phyloP scores from a whole-genome alignment of 2,113 vertebrate genomes.

The Misgurnus anguillicaudatus region DNA sequence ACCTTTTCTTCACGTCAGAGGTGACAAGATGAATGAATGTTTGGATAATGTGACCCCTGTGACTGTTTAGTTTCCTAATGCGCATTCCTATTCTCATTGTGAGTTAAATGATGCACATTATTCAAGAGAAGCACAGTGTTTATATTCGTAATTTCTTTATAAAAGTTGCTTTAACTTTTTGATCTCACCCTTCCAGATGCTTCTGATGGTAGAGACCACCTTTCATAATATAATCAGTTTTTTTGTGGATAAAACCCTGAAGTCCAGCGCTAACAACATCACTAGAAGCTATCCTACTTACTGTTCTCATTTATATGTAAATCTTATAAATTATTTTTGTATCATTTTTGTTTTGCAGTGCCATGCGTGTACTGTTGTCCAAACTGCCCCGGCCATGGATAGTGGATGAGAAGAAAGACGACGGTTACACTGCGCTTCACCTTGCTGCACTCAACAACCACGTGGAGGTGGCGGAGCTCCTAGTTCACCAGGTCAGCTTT shows the following conservation, averaged over 20 bases:
- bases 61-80: too few relatives aligned
- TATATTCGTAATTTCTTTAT: too few relatives aligned
- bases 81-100: too few relatives aligned
- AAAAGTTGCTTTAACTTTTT: too few relatives aligned
- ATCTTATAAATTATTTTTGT: not conserved
- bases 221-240: not conserved
- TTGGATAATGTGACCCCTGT: not conserved
- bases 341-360: conserved; percentile 71
- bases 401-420: conserved; percentile 98
- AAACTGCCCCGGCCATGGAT: conserved; percentile 98
- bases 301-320: too few relatives aligned
- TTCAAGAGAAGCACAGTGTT: too few relatives aligned
- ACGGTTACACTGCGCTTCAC: conserved; percentile 97
- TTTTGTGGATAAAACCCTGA: not conserved
- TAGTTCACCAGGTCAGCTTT: conserved; percentile 92
- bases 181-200: too few relatives aligned
- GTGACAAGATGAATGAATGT: not conserved
- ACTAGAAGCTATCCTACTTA: not conserved
- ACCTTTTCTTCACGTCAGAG: not conserved
- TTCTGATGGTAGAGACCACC: too few relatives aligned
- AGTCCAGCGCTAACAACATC: not conserved
- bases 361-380: conserved; percentile 95
- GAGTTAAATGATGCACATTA: too few relatives aligned
- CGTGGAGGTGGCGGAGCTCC: conserved; percentile 95
- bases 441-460: conserved; percentile 98